These are phyloP conservation scores for Allolobophora icterica DNA, from an alignment of 2,888 invertebrate genomes.

Conservation along the genomic window DNA sequence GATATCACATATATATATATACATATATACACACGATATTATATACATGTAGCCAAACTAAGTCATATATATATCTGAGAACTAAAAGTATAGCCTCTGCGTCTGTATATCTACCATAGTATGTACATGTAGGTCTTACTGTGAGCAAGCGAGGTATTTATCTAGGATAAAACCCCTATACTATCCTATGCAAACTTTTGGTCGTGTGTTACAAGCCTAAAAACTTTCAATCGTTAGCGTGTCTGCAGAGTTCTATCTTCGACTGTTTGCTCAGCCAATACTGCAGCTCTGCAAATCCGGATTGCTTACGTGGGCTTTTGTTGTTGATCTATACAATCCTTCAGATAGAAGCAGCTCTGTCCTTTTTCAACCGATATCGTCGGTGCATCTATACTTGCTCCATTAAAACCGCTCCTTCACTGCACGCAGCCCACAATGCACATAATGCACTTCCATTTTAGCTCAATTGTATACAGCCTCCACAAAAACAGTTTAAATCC, in stretches of 20 bases:
- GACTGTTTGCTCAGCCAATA: conserved; percentile 5
- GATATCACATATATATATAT: background rate
- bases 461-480: background rate
- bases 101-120: conserved; percentile 17
- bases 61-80: background rate
- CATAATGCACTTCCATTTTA: background rate
- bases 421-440: background rate
- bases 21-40: too few species aligned
- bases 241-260: background rate
- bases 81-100: background rate
- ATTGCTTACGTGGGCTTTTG: background rate
- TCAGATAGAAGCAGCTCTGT: background rate
- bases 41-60: background rate
- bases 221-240: background rate
- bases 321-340: background rate
- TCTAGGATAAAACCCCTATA: background rate
- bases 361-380: background rate
- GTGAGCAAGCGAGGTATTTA: background rate
- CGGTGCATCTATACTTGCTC: background rate
- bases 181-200: background rate
- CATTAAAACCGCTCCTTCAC: background rate
- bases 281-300: background rate
- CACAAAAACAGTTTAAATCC: background rate
- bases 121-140: background rate
- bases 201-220: background rate